phyloP scores from a whole-genome alignment of 2,113 vertebrate genomes.

The Conger conger region DNA sequence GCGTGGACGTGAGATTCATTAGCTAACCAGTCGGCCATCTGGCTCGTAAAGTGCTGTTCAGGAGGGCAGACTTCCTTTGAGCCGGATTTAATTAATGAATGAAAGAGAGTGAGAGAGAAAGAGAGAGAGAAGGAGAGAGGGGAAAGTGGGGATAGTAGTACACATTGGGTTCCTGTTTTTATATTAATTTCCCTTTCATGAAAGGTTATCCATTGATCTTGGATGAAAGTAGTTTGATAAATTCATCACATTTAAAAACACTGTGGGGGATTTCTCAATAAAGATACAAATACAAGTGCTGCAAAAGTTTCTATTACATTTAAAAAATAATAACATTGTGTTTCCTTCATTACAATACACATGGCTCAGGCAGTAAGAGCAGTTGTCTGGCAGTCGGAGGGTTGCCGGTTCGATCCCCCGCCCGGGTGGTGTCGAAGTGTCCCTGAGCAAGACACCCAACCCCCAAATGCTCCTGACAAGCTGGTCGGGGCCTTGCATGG shows the following conservation, averaged over 20 bases:
- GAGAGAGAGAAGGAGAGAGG: slow-evolving; percentile 28
- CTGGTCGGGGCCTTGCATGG: too few species aligned
- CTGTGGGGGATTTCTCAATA: not conserved
- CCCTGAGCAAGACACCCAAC: too few species aligned
- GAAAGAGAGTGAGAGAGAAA: not conserved
- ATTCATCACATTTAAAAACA: not conserved
- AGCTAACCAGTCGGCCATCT: not conserved
- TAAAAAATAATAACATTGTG: not conserved
- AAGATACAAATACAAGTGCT: too few species aligned
- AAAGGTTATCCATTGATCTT: not conserved
- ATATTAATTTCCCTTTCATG: not conserved
- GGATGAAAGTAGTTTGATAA: not conserved
- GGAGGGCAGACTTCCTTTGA: not conserved
- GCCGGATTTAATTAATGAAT: slow-evolving; percentile 20
- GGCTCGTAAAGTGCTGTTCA: slow-evolving; percentile 15
- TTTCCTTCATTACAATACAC: not conserved
- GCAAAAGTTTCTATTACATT: not conserved
- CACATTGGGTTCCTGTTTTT: not conserved
- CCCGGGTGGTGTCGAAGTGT: too few species aligned
- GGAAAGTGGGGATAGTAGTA: not conserved
- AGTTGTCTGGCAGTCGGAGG: too few species aligned
- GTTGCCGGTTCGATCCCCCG: too few species aligned
- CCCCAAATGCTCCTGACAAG: too few species aligned
- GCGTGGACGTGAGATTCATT: not conserved
- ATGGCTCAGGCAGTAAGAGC: too few species aligned